Evolutionary conservation across 92 coral and sea anemone species (phyloP), one percentile per base, ranked within the genome.

Genomic region (Micromussa lordhowensis): DNA sequence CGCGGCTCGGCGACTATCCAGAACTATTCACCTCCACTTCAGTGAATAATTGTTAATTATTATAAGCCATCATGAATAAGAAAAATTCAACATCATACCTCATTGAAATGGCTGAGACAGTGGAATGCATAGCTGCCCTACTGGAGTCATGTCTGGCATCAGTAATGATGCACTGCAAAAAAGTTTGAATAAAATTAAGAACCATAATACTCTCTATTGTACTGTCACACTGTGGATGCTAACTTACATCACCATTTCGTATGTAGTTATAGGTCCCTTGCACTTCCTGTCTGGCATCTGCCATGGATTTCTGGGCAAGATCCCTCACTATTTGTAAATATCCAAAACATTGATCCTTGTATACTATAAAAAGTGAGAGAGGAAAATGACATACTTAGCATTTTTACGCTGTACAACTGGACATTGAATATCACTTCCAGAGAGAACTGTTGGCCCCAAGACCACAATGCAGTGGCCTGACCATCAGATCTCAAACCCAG

Each of bases 91-190:
- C 21, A 21, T 21, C 26, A 18, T 21, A 74, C 81, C 88, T 84
- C 88, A 84, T 72, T 34, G 88, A 84, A 74, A 69, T 84, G 80
- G 87, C 87, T 18, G 79, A 71, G 26, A 84, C 87, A 35, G 87
- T 84, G 64, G 80, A 84, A 72, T 69, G 87, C 87, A 84, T 84
- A 13, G 87, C 78, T 26, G 87, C 78, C 35, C 79, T 71, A 72
- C 80, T 53, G 38, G 87, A 84, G 73, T 84, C 88, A 55, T 84
- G 81, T 30, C 88, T 73, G 30, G 88, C 71, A 38, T 84, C 71
- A 74, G 88, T 84, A 57, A 84, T 84, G 81, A 84, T 74, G 31
- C 80, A 84, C 88, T 72, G 88, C 24, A 59, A 19, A 59, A 1
- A 2, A 59, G 59, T 54, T 0, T 18, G 66, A 14, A 59, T 16